phyloP scores from a whole-genome alignment of 2,888 invertebrate species.

The Pristionchus fissidentatus region DNA sequence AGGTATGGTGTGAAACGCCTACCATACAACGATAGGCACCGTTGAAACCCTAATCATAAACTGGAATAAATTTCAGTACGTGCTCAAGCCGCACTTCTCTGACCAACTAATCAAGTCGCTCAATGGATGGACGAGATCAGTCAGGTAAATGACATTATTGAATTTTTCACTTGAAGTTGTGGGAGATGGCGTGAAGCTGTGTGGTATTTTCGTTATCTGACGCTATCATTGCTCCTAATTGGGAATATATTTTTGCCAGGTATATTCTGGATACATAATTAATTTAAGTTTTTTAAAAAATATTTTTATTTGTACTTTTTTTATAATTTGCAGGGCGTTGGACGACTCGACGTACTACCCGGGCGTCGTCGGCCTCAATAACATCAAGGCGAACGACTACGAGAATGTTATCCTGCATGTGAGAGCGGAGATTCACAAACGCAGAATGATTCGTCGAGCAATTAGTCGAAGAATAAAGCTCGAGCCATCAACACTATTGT shows the following conservation, averaged over 20 bases:
- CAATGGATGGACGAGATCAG: conserved; percentile 79
- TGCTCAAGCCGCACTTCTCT: conserved; percentile 95
- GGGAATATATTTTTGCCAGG: background rate
- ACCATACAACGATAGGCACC: too few species aligned
- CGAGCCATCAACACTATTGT: too few species aligned
- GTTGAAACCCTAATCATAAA: too few species aligned
- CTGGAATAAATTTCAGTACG: conserved; percentile 81
- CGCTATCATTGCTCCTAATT: background rate
- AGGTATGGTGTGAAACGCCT: too few species aligned
- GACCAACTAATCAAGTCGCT: conserved; percentile 86
- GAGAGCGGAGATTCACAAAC: conserved; percentile 68
- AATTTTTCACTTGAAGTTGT: background rate
- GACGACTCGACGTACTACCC: conserved; percentile 91
- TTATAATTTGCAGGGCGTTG: conserved; percentile 86
- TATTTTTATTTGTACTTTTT: conserved; percentile 82
- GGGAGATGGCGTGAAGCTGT: background rate
- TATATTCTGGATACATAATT: background rate
- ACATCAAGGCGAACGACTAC: conserved; percentile 99
- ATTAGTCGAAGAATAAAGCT: too few species aligned
- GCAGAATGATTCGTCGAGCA: too few species aligned
- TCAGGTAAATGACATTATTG: background rate
- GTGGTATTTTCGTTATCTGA: background rate
- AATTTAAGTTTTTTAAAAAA: background rate
- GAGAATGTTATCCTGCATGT: conserved; percentile 98
- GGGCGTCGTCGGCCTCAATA: conserved; percentile 95